Conservation (phyloP, 1,140 invertebrate species). For the Trachymyrmex septentrionalis region DNA sequence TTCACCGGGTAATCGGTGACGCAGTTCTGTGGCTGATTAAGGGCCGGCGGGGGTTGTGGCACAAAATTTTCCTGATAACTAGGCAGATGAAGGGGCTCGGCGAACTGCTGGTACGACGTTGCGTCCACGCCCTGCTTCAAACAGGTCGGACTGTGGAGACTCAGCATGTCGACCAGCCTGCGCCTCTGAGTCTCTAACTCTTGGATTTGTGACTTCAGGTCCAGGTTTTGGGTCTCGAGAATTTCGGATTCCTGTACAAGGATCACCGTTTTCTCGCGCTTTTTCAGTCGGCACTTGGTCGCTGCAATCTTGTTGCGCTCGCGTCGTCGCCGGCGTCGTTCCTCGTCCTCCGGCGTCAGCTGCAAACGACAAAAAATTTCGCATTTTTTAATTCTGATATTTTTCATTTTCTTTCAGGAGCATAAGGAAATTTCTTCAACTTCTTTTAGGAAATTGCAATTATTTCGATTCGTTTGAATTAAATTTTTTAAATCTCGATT, state of each 20-base stretch:
- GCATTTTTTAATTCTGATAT: constrained; percentile 4
- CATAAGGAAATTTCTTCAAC: constrained; percentile 15
- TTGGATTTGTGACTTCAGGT: constrained; percentile 93
- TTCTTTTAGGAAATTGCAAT: not conserved
- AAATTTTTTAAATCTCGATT: not conserved
- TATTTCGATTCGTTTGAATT: constrained; percentile 8
- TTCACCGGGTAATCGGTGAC: constrained; percentile 84
- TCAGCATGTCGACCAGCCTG: constrained; percentile 91
- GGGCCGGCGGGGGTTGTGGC: constrained; percentile 73
- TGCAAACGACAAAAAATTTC: constrained; percentile 82
- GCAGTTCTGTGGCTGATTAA: constrained; percentile 82
- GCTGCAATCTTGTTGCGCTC: constrained; percentile 98
- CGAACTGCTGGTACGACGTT: constrained; percentile 80
- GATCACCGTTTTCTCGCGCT: constrained; percentile 95
- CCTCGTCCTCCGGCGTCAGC: constrained; percentile 97
- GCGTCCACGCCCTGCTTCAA: constrained; percentile 87
- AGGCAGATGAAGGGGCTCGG: constrained; percentile 81
- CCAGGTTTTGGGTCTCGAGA: constrained; percentile 94
- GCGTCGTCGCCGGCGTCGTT: constrained; percentile 92
- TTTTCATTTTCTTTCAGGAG: not conserved
- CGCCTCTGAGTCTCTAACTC: constrained; percentile 91
- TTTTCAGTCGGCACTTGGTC: constrained; percentile 97
- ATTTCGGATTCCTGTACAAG: constrained; percentile 95
- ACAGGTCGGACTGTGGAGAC: constrained; percentile 90
- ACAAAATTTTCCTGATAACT: constrained; percentile 85